Evolutionary conservation across 2,113 vertebrate species (phyloP).

Genomic region (Alouatta palliata): DNA sequence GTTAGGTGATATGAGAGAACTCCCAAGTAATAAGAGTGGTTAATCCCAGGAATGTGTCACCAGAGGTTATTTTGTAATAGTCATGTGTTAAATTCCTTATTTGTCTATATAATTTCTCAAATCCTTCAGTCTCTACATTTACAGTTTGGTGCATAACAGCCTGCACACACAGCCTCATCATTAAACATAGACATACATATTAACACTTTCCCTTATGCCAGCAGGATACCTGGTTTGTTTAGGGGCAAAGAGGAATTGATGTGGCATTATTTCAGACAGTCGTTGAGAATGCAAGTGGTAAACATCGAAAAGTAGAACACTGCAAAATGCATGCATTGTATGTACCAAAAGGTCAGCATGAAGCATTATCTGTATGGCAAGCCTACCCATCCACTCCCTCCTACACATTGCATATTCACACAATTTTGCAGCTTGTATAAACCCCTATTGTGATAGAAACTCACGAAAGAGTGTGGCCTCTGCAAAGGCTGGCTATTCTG

Average conservation of each 20-base stretch:
- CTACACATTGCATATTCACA: slow-evolving; percentile 58
- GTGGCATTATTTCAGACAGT: not conserved
- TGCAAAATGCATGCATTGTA: slow-evolving; percentile 75
- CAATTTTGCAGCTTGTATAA: slow-evolving; percentile 48
- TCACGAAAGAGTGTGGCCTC: slow-evolving; percentile 32
- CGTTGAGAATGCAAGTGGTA: slow-evolving; percentile 50
- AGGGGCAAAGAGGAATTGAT: not conserved
- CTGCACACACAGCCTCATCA: not conserved
- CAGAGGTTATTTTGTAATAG: not conserved
- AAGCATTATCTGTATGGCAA: slow-evolving; percentile 58
- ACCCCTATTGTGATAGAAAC: slow-evolving; percentile 66
- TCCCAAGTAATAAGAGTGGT: not conserved
- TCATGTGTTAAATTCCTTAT: slow-evolving; percentile 1
- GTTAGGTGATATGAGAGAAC: not conserved
- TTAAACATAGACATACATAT: not conserved
- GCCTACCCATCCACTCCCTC: slow-evolving; percentile 58
- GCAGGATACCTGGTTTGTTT: not conserved
- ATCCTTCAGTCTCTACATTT: not conserved
- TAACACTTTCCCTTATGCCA: not conserved
- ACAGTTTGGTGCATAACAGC: not conserved
- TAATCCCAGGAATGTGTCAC: slow-evolving; percentile 7
- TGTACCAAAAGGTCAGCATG: slow-evolving; percentile 70
- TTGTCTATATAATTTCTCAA: not conserved
- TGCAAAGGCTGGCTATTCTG: not conserved
- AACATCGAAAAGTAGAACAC: slow-evolving; percentile 56